Conservation (phyloP, 1,140 invertebrate genomes). For the Calliphora vicina region DNA sequence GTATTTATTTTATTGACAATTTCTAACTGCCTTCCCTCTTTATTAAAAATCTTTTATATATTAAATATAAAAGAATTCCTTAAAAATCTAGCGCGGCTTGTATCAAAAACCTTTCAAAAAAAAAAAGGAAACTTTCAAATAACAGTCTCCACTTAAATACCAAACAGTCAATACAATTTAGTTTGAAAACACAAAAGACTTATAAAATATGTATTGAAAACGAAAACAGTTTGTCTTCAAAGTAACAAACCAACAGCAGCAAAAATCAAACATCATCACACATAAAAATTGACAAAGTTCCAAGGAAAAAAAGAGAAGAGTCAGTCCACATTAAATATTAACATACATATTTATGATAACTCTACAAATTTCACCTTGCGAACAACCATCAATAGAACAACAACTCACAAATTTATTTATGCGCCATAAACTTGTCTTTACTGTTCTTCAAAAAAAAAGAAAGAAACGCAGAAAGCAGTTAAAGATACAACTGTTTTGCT, state of each 20-base stretch:
- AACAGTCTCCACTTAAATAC: slow-evolving; percentile 8
- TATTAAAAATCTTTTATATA: no score
- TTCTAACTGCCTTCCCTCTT: no score
- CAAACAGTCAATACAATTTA: slow-evolving; percentile 23
- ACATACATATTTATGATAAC: slow-evolving; percentile 23
- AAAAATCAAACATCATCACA: neutral
- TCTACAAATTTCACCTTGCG: slow-evolving; percentile 31
- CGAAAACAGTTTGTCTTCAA: neutral
- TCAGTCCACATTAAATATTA: neutral
- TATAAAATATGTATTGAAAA: neutral
- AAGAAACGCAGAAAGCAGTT: neutral
- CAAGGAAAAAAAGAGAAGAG: neutral
- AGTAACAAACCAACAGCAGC: neutral
- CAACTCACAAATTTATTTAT: neutral
- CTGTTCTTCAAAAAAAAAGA: neutral
- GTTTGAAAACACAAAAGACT: neutral
- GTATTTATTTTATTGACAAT: no score
- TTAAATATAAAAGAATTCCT: no score
- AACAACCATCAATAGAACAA: neutral
- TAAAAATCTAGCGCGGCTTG: no score
- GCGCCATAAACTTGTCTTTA: slow-evolving; percentile 11
- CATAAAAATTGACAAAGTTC: slow-evolving; percentile 1
- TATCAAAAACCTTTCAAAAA: slow-evolving; percentile 15
- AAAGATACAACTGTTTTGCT: neutral
- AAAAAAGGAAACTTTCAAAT: neutral